Conservation (phyloP, 2,113 vertebrate species). For the Sphaerodactylus townsendi region DNA sequence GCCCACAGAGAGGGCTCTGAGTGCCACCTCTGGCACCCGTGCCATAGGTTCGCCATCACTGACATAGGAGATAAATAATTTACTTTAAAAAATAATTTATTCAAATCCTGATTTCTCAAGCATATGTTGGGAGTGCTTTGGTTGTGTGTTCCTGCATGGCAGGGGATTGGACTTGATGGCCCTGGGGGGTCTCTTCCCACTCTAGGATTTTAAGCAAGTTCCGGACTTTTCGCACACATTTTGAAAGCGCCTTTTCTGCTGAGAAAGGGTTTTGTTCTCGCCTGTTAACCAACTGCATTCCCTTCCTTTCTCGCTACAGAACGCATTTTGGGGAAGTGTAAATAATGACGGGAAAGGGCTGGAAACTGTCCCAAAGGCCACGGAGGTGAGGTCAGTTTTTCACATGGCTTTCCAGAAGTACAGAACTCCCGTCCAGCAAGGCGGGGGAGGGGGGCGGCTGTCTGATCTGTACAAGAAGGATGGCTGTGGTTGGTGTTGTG, state of each 20-base stretch:
- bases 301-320: neutral
- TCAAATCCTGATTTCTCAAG: neutral
- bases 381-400: neutral
- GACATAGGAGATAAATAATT: too few relatives aligned
- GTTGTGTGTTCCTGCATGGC: too few relatives aligned
- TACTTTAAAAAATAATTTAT: neutral
- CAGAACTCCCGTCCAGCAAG: neutral
- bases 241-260: neutral
- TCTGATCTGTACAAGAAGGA: neutral
- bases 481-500: neutral
- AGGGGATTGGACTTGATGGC: too few relatives aligned
- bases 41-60: too few relatives aligned
- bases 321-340: neutral
- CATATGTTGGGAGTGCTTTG: too few relatives aligned
- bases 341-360: neutral
- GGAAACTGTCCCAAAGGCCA: neutral
- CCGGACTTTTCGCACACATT: neutral
- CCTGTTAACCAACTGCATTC: neutral
- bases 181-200: too few relatives aligned
- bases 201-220: too few relatives aligned
- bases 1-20: too few relatives aligned
- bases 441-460: neutral
- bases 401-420: neutral
- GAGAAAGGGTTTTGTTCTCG: neutral
- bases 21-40: too few relatives aligned